Evolutionary conservation across 1,140 invertebrate species (phyloP).

Genomic region (Drosophila repleta): DNA sequence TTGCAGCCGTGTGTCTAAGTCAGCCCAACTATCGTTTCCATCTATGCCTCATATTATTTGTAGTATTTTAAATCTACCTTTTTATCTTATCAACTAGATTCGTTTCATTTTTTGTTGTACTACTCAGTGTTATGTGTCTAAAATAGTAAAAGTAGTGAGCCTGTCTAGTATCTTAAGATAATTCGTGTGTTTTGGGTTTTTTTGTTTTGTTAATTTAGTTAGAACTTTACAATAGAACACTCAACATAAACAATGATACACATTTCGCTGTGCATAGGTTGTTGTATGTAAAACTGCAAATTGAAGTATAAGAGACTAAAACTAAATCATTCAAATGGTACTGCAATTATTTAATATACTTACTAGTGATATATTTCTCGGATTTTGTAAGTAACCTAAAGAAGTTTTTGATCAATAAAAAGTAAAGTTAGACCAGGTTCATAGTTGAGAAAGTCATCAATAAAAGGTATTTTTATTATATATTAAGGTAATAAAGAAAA

Average conservation of each 20-base stretch:
- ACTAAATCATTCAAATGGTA: no score
- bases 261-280: background rate
- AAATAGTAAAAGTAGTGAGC: slow-evolving; percentile 23
- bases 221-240: slow-evolving; percentile 28
- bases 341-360: no score
- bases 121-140: slow-evolving; percentile 7
- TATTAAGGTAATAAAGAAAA: no score
- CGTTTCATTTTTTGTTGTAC: slow-evolving; percentile 9
- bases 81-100: slow-evolving; percentile 9
- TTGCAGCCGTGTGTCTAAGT: slow-evolving; percentile 52
- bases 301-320: no score
- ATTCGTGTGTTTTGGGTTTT: slow-evolving; percentile 1
- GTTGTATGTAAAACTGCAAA: background rate
- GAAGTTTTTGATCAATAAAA: no score
- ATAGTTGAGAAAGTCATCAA: background rate
- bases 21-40: slow-evolving; percentile 43
- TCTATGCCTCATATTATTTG: slow-evolving; percentile 64
- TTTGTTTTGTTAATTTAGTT: background rate
- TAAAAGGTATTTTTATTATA: no score
- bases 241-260: background rate
- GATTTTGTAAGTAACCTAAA: no score
- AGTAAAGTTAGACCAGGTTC: no score
- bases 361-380: no score
- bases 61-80: slow-evolving; percentile 33
- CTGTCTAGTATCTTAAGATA: slow-evolving; percentile 10